Base-by-base conservation (phyloP, 2,797 vertebrate species). In the Nyctibius grandis region DNA sequence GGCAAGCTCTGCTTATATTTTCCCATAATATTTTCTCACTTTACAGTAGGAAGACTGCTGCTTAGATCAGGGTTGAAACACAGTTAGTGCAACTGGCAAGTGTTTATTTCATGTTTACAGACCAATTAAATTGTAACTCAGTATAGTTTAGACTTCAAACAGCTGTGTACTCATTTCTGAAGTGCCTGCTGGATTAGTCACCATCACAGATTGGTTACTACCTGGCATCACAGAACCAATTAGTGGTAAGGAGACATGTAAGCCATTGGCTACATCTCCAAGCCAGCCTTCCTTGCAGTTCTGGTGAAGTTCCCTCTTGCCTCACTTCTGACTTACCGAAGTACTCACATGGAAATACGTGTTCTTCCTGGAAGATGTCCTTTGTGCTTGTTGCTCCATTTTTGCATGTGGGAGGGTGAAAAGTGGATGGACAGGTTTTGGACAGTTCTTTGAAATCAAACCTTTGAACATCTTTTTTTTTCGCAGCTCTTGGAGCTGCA, bases 91-190 rank as follows among this genome's bases (percentile, higher is more conserved):
- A 91, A 88, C 78, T 93, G 92, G 91, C 53, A 79, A 95, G 57
- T 93, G 91, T 91, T 97, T 96, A 86, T 79, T 91, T 95, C 65
- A 67, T 36, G 22, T 93, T 93, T 93, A 82, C 8, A 13, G 86
- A 91, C 68, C 92, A 95, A 95, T 96, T 96, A 97, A 94, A 91
- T 93, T 81, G 65, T 93, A 94, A 92, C 34, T 97, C 60, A 63
- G 72, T 97, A 77, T 75, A 88, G 88, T 96, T 96, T 91, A 95
- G 91, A 81, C 53, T 96, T 97, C 95, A 90, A 91, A 94, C 87
- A 40, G 25, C 87, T 89, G 85, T 51, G 68, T 85, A 82, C 40
- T 81, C 48, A 34, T 83, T 91, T 70, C 44, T 89, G 23, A 87
- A 34, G 48, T 73, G 88, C 54, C 57, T 69, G 48, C 79, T 92